Conservation (phyloP, 2,888 invertebrate species). For the Scelioninae gen. 1 region DNA sequence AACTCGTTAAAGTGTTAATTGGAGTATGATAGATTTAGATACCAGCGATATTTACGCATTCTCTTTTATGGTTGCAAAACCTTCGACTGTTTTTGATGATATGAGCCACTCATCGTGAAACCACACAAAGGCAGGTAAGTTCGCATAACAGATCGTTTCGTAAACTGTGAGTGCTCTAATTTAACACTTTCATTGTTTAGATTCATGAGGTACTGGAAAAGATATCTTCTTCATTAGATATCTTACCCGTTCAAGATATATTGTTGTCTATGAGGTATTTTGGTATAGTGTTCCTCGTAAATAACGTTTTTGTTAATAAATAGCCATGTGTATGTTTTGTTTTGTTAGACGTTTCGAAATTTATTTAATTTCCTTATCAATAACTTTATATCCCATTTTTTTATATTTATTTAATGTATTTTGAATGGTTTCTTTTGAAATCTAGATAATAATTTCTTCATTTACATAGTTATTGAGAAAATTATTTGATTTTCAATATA, state of each 20-base stretch:
- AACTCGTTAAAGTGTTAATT: slow-evolving; percentile 59
- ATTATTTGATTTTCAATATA: too few relatives aligned
- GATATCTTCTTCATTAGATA: slow-evolving; percentile 15
- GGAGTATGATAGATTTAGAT: slow-evolving; percentile 63
- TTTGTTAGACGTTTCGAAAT: too few relatives aligned
- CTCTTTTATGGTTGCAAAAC: slow-evolving; percentile 52
- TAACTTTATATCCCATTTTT: too few relatives aligned
- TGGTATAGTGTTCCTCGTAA: too few relatives aligned
- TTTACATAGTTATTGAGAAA: too few relatives aligned
- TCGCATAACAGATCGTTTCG: slow-evolving; percentile 45
- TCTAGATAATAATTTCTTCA: too few relatives aligned
- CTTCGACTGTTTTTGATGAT: slow-evolving; percentile 33
- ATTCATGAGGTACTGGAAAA: slow-evolving; percentile 31
- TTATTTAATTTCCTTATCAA: too few relatives aligned
- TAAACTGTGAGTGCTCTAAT: slow-evolving; percentile 36
- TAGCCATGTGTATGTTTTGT: too few relatives aligned
- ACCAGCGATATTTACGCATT: slow-evolving; percentile 39
- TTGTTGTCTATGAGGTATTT: too few relatives aligned
- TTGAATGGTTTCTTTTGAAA: too few relatives aligned
- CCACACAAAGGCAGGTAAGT: slow-evolving; percentile 29
- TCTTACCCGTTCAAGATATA: neutral
- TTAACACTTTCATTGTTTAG: slow-evolving; percentile 57
- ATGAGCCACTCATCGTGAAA: slow-evolving; percentile 37
- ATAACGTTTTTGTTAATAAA: too few relatives aligned
- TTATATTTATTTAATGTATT: neutral